A percentile compares a stretch with the other conserved stretches of the same genome.
phyloP scores from a whole-genome alignment of 2,113 vertebrate genomes.

The Chelonoidis abingdonii region DNA sequence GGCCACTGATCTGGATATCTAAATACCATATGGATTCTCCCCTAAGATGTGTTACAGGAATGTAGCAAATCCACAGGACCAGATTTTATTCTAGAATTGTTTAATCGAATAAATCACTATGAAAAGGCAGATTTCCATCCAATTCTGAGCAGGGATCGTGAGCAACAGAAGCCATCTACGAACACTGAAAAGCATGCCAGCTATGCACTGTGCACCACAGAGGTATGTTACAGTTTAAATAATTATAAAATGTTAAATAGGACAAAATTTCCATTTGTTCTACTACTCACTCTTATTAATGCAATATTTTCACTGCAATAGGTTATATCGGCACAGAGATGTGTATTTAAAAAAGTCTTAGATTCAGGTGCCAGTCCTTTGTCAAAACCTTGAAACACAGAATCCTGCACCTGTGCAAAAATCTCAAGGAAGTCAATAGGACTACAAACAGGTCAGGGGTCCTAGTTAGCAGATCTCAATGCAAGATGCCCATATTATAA shows the following conservation, averaged over 20 bases:
- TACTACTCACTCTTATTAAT: neutral
- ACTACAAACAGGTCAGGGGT: neutral
- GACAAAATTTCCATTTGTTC: neutral
- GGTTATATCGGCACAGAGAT: neutral
- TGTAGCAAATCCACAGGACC: neutral
- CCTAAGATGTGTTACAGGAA: neutral
- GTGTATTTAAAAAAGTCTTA: neutral
- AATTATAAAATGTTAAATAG: neutral
- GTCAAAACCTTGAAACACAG: too few relatives aligned
- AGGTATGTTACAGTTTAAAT: neutral
- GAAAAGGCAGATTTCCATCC: neutral
- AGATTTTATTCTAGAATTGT: neutral
- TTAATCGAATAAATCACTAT: neutral
- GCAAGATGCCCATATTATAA: neutral
- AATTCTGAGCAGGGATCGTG: neutral
- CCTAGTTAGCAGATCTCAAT: neutral
- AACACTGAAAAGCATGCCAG: neutral
- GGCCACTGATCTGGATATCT: neutral
- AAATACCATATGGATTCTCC: neutral
- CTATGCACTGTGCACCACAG: neutral
- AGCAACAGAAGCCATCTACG: neutral
- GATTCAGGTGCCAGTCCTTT: too few relatives aligned
- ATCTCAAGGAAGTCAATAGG: neutral
- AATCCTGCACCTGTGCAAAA: neutral
- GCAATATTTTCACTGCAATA: neutral